Evolutionary conservation across 2,797 vertebrate species (phyloP).

Genomic region (Monodelphis domestica): DNA sequence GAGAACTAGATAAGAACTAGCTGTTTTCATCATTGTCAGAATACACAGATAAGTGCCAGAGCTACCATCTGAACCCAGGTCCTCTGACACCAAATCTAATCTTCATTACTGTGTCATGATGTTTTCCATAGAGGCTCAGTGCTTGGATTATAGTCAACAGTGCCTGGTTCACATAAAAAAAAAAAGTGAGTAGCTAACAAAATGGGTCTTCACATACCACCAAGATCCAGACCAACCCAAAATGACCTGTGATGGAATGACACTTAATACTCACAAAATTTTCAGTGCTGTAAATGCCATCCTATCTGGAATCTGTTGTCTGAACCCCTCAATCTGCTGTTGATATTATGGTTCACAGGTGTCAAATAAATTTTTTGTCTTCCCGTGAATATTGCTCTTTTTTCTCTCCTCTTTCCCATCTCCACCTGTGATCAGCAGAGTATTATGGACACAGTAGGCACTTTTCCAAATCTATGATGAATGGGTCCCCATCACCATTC

Average conservation of each 20-base stretch:
- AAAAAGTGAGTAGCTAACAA: not conserved
- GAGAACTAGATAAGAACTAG: too few species aligned
- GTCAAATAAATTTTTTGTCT: not conserved
- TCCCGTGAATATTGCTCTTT: conserved; percentile 4
- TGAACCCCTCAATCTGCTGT: not conserved
- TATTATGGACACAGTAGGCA: not conserved
- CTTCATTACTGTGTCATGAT: too few species aligned
- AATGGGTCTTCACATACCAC: not conserved
- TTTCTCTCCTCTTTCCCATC: too few species aligned
- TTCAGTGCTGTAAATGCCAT: not conserved
- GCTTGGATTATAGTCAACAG: too few species aligned
- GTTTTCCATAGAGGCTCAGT: too few species aligned
- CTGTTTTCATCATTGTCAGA: too few species aligned
- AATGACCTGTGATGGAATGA: not conserved
- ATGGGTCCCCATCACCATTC: too few species aligned
- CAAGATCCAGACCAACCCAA: not conserved
- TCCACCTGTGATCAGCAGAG: not conserved
- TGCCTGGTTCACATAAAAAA: too few species aligned
- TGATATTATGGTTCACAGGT: too few species aligned
- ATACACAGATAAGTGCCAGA: too few species aligned
- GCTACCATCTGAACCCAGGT: too few species aligned
- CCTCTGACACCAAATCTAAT: too few species aligned
- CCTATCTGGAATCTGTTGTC: not conserved
- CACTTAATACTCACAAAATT: not conserved
- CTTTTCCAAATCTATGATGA: not conserved